Base-by-base conservation (phyloP, 1,140 invertebrate genomes). In the Maniola jurtina region DNA sequence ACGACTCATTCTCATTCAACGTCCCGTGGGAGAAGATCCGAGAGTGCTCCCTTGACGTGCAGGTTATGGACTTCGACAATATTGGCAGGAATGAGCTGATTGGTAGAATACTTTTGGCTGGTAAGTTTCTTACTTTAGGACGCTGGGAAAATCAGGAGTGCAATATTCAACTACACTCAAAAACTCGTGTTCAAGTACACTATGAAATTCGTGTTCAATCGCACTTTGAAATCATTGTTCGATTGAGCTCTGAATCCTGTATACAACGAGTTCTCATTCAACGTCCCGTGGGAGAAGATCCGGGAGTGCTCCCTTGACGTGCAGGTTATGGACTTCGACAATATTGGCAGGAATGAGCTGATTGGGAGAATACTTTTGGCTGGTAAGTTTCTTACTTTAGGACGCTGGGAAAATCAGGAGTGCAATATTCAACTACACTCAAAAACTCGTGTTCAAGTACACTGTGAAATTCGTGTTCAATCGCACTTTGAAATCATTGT, bases 21-120 rank as follows among this genome's bases (percentile, higher is more conserved):
- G 96, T 98, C 36, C 97, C 97, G 2, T 97, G 96, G 96, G 97
- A 98, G 89, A 97, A 98, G 85, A 98, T 98, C 64, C 92, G 97
- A 45, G 97, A 98, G 85, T 98, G 97, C 75, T 97, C 96, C 13
- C 92, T 98, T 33, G 96, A 97, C 79, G 95, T 98, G 1, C 96
- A 97, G 92, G 97, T 98, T 16, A 98, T 98, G 96, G 97, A 98
- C 87, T 97, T 97, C 83, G 97, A 98, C 86, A 98, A 98, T 81
- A 97, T 98, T 65, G 97, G 97, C 33, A 91, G 97, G 54, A 98
- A 98, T 80, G 97, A 99, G 88, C 93, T 98, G 61, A 98, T 98
- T 78, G 97, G 97, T 2, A 93, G 96, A 77, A 97, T 98, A 87
- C 92, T 96, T 58, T 91, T 98, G 71, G 96, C 96, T 77, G 96